A percentile compares a stretch with the other conserved stretches of the same genome.
phyloP scores from a whole-genome alignment of 2,888 invertebrate genomes.

The Drosophila lacicola region DNA sequence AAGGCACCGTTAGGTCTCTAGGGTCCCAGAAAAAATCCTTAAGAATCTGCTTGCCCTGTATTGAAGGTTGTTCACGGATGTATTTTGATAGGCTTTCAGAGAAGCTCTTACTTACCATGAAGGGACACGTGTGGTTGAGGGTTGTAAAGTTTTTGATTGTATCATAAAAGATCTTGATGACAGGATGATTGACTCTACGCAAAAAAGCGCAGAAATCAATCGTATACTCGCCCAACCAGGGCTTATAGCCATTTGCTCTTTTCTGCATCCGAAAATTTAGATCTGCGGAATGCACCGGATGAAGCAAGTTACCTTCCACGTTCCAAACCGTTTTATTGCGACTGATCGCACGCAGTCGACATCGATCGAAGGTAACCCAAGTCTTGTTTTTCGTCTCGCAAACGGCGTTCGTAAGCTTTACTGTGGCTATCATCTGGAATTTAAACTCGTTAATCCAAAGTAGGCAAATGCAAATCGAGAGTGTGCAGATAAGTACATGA shows the following conservation, averaged over 20 bases:
- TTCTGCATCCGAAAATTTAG: background rate
- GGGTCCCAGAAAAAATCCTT: constrained; percentile 33
- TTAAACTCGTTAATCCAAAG: background rate
- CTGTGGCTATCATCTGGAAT: background rate
- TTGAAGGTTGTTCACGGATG: background rate
- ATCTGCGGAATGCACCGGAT: no score
- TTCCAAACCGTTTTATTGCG: constrained; percentile 7
- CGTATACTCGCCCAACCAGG: constrained; percentile 3
- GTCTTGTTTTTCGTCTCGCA: constrained; percentile 30
- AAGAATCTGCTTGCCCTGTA: constrained; percentile 16
- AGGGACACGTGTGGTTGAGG: constrained; percentile 42
- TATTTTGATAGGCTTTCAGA: background rate
- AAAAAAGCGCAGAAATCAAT: constrained; percentile 14
- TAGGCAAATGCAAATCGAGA: no score
- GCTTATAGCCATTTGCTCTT: constrained; percentile 34
- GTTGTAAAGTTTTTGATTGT: constrained; percentile 17
- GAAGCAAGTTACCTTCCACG: background rate
- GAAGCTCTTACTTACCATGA: constrained; percentile 6
- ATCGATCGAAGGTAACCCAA: constrained; percentile 6
- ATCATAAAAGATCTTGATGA: constrained; percentile 1
- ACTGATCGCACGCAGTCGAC: constrained; percentile 17
- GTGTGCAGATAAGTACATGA: background rate
- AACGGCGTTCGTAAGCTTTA: constrained; percentile 22
- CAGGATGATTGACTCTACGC: constrained; percentile 5
- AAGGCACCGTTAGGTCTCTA: background rate